Conservation (phyloP, 2,888 invertebrate genomes). For the Mesorhabditis sp. region DNA sequence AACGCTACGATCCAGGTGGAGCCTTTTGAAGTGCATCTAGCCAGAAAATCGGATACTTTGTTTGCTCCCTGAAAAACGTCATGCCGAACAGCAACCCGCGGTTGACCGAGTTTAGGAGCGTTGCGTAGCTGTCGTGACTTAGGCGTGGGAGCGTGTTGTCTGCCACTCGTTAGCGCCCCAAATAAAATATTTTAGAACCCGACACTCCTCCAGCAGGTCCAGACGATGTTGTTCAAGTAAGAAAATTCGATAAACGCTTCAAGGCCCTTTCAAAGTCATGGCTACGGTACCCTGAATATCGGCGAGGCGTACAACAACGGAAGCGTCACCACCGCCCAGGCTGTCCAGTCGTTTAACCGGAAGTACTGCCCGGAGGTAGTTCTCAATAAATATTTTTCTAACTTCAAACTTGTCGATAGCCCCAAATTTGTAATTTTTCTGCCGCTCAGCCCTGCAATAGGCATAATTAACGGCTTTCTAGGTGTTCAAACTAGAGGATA, state of each 20-base stretch:
- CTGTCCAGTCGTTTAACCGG: constrained; percentile 4
- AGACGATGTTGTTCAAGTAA: neutral
- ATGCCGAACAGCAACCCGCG: too few relatives aligned
- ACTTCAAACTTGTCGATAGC: neutral
- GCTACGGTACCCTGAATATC: neutral
- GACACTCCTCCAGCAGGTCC: neutral
- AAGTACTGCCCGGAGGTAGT: neutral
- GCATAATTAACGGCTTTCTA: neutral
- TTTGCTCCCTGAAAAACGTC: too few relatives aligned
- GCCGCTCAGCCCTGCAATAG: too few relatives aligned
- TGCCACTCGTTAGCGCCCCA: too few relatives aligned
- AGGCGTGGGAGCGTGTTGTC: too few relatives aligned
- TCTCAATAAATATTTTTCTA: neutral
- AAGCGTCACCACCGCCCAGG: neutral
- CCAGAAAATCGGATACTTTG: too few relatives aligned
- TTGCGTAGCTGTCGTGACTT: too few relatives aligned
- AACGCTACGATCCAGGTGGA: neutral
- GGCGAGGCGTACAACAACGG: neutral
- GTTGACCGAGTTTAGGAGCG: too few relatives aligned
- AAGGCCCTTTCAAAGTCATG: neutral
- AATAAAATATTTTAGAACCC: too few relatives aligned
- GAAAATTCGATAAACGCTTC: neutral
- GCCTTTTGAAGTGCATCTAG: too few relatives aligned
- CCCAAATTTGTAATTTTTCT: neutral
- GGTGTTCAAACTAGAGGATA: neutral